These are phyloP conservation scores for Isichthys henryi DNA, from an alignment of 2,113 vertebrate species.

Conservation along the genomic window DNA sequence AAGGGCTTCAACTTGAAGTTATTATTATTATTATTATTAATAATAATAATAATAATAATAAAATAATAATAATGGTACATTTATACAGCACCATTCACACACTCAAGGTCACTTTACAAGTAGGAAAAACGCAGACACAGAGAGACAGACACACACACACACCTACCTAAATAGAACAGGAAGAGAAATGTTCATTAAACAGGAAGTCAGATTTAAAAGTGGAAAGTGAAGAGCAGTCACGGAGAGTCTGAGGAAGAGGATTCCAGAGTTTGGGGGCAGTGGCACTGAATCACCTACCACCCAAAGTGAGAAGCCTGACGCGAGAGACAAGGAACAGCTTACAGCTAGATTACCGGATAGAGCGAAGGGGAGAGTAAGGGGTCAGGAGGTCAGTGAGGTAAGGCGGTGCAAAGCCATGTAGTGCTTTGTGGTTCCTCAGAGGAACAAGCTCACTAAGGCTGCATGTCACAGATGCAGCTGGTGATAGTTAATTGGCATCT, in stretches of 20 bases:
- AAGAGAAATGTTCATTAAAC: neutral
- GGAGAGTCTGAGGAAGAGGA: neutral
- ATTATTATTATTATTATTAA: neutral
- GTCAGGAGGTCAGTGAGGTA: neutral
- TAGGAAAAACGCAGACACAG: neutral
- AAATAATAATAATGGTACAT: neutral
- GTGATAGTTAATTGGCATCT: neutral
- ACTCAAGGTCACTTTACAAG: neutral
- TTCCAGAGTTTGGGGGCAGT: neutral
- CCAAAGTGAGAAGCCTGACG: neutral
- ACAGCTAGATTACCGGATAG: neutral
- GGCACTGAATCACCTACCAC: neutral
- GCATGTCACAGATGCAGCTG: neutral
- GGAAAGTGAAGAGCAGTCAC: neutral
- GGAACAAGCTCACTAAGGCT: neutral
- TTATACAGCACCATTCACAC: neutral
- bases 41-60: too few relatives aligned
- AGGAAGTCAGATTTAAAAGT: neutral
- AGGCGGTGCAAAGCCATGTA: neutral
- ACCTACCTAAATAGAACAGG: neutral
- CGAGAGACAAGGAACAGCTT: neutral
- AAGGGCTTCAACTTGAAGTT: neutral
- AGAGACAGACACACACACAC: too few relatives aligned
- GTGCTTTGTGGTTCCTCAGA: neutral
- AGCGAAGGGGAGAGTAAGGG: neutral